Evolutionary conservation across 2,797 vertebrate species (phyloP).

Genomic region (Smutsia gigantea): DNA sequence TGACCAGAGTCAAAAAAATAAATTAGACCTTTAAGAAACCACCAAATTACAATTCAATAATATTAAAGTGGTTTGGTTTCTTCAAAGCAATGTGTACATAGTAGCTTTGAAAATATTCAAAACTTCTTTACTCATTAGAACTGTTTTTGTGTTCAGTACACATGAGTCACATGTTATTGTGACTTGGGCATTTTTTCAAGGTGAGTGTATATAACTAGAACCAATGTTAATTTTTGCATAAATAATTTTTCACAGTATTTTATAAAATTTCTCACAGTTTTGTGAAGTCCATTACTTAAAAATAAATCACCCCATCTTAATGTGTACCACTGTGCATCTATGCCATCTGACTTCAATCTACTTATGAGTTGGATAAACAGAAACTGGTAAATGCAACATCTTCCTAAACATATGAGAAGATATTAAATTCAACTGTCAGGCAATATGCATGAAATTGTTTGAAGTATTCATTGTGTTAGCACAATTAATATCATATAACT

Average conservation of each 20-base stretch:
- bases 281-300: conserved; percentile 13
- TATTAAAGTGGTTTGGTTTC: background rate
- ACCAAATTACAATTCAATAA: background rate
- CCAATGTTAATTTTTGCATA: background rate
- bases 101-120: background rate
- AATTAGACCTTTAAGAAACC: background rate
- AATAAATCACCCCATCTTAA: background rate
- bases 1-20: background rate
- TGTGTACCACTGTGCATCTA: background rate
- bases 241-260: conserved; percentile 18
- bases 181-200: background rate
- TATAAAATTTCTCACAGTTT: conserved; percentile 28
- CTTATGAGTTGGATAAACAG: background rate
- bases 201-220: background rate
- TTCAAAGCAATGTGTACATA: background rate
- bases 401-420: background rate
- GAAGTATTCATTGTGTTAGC: background rate
- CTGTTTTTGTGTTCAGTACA: background rate
- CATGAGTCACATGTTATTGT: background rate
- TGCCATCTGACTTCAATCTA: background rate
- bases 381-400: background rate
- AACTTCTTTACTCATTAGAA: background rate
- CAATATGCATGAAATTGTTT: background rate
- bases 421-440: background rate
- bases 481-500: background rate